phyloP scores from a whole-genome alignment of 2,113 vertebrate genomes.

The Spermophilus dauricus region DNA sequence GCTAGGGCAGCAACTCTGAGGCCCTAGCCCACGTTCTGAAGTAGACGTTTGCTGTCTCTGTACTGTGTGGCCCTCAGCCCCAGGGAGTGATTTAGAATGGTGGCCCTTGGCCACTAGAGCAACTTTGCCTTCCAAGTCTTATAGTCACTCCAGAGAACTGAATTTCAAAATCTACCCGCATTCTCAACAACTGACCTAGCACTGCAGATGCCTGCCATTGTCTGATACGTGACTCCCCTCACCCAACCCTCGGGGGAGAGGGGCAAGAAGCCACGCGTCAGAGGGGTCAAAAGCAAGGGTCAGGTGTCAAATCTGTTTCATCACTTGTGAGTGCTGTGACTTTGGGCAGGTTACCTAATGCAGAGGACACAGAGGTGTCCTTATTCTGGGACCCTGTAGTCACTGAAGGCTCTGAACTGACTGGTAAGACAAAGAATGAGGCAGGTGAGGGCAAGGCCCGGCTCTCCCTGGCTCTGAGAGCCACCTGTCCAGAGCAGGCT shows the following conservation, averaged over 20 bases:
- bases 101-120: background rate
- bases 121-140: background rate
- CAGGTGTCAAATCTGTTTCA: rapidly evolving
- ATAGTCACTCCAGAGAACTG: background rate
- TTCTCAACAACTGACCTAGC: too few relatives aligned
- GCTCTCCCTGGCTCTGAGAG: background rate
- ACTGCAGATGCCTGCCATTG: background rate
- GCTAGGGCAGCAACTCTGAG: background rate
- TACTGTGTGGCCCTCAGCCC: rapidly evolving
- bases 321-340: background rate
- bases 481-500: too few relatives aligned
- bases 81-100: background rate
- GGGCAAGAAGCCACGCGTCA: rapidly evolving
- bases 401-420: background rate
- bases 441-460: background rate
- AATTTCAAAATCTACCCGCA: background rate
- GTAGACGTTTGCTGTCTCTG: background rate
- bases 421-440: background rate
- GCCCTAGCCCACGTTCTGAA: background rate
- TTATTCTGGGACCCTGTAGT: background rate
- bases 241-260: rapidly evolving
- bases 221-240: rapidly evolving
- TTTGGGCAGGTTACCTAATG: background rate
- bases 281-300: too few relatives aligned
- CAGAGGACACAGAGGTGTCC: background rate